A percentile compares a stretch with the other conserved stretches of the same genome.
phyloP scores from a whole-genome alignment of 2,888 invertebrate species.

The Cheilosia pagana region DNA sequence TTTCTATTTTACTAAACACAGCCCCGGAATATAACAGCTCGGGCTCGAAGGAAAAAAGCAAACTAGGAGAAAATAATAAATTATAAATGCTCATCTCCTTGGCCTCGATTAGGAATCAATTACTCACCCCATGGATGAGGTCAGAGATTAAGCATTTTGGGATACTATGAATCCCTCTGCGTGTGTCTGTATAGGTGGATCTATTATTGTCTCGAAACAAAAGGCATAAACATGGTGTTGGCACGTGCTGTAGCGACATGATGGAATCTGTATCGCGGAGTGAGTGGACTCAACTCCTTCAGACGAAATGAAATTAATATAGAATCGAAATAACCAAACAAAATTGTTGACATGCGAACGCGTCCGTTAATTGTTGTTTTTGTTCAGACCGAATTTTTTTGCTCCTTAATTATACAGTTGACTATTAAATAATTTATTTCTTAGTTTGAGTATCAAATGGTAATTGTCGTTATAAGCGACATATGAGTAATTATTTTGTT shows the following conservation, averaged over 20 bases:
- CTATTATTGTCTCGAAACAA: conserved; percentile 12
- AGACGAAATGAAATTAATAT: too few relatives aligned
- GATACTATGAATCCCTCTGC: neutral
- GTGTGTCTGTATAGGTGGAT: neutral
- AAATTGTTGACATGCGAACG: too few relatives aligned
- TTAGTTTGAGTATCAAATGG: too few relatives aligned
- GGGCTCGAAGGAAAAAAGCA: conserved; percentile 9
- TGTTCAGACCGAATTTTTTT: too few relatives aligned
- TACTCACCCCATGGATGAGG: conserved; percentile 52
- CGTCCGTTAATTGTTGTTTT: too few relatives aligned
- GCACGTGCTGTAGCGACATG: conserved; percentile 1
- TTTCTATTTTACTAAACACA: conserved; percentile 29
- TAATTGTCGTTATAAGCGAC: too few relatives aligned
- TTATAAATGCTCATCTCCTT: conserved; percentile 60
- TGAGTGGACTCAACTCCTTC: too few relatives aligned
- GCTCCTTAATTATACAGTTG: too few relatives aligned
- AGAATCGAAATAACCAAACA: too few relatives aligned
- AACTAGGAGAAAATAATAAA: conserved; percentile 39
- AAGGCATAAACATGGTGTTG: neutral
- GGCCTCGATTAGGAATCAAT: conserved; percentile 71
- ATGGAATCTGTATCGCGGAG: too few relatives aligned
- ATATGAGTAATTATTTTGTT: too few relatives aligned
- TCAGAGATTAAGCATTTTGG: conserved; percentile 58
- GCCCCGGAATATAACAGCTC: conserved; percentile 24
- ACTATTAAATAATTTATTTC: too few relatives aligned